phyloP scores from a whole-genome alignment of 2,113 vertebrate genomes.

The Rattus norvegicus region GRCr8 NC_086026.1:39966501-39967000 shows the following conservation, averaged over 20 bases:
- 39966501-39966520: background rate
- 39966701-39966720: background rate
- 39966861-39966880: background rate
- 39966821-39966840: too few species aligned
- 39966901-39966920: background rate
- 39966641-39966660: background rate
- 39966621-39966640: background rate
- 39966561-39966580: background rate
- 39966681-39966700: background rate
- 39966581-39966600: rapidly evolving
- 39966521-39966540: background rate
- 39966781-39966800: background rate
- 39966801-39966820: too few species aligned
- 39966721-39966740: background rate
- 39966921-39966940: background rate
- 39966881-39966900: background rate
- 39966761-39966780: background rate
- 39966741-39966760: background rate
- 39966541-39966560: too few species aligned
- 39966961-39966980: background rate
- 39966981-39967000: background rate
- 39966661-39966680: background rate
- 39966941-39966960: background rate
- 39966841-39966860: background rate
- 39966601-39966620: rapidly evolving